Evolutionary conservation across 2,113 vertebrate species (phyloP).

Genomic region (Rhombomys opimus): DNA sequence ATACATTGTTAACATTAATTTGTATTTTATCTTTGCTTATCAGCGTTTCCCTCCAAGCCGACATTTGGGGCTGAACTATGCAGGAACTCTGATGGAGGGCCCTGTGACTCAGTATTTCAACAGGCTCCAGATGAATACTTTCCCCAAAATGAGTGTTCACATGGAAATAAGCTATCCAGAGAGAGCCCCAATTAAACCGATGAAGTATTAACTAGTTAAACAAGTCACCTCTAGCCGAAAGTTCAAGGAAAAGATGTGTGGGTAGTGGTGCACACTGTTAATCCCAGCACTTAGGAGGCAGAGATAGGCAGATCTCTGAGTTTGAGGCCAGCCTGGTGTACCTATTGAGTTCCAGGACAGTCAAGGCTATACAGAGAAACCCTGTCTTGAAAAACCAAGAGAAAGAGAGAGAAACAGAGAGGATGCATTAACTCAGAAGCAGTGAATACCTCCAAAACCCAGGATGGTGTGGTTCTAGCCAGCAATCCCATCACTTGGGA

Average conservation of each 20-base stretch:
- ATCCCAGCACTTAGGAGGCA: not conserved
- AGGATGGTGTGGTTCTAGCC: not conserved
- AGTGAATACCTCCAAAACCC: not conserved
- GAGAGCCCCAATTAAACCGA: constrained; percentile 48
- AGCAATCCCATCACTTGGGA: not conserved
- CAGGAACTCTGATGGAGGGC: not conserved
- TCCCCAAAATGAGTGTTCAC: constrained; percentile 48
- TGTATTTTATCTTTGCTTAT: constrained; percentile 73
- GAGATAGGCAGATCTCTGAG: not conserved
- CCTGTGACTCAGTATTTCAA: constrained; percentile 51
- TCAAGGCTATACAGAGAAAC: not conserved
- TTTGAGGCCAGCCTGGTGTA: not conserved
- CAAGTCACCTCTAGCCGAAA: not conserved
- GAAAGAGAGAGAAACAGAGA: not conserved
- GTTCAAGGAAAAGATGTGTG: constrained; percentile 45
- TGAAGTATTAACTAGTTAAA: constrained; percentile 27
- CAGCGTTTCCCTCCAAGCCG: constrained; percentile 63
- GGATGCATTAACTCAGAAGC: constrained; percentile 72
- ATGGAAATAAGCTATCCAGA: constrained; percentile 61
- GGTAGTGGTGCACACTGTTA: not conserved
- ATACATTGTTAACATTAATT: constrained; percentile 77
- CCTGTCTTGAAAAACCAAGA: not conserved
- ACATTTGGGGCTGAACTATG: constrained; percentile 69
- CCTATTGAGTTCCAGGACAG: not conserved
- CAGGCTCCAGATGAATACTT: constrained; percentile 58